phyloP scores from a whole-genome alignment of 2,797 vertebrate genomes.

The Moxostoma hubbsi region DNA sequence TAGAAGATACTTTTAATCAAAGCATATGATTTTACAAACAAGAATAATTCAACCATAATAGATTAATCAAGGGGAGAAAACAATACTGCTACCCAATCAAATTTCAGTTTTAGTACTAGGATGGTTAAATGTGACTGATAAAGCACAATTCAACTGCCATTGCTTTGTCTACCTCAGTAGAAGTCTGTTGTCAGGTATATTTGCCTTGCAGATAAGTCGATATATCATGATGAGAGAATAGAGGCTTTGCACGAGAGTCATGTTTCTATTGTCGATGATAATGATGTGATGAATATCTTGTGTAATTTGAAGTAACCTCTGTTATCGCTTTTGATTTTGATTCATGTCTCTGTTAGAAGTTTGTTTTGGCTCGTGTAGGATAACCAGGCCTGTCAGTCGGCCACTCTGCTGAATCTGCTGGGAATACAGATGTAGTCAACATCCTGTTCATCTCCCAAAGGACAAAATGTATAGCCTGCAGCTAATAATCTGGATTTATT shows the following conservation, averaged over 20 bases:
- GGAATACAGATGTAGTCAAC: slow-evolving; percentile 42
- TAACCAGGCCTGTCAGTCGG: slow-evolving; percentile 4
- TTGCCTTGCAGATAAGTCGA: slow-evolving; percentile 9
- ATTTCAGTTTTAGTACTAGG: not conserved
- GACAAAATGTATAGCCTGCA: slow-evolving; percentile 8
- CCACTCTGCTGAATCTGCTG: not conserved
- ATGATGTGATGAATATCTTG: slow-evolving; percentile 36
- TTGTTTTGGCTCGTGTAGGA: slow-evolving; percentile 34
- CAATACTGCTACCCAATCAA: not conserved
- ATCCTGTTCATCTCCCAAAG: slow-evolving; percentile 42
- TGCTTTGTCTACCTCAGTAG: not conserved
- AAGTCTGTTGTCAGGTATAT: slow-evolving; percentile 1
- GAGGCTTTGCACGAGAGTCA: slow-evolving; percentile 13
- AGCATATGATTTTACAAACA: too few species aligned
- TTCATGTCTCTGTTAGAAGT: slow-evolving; percentile 15
- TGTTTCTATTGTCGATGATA: slow-evolving; percentile 26
- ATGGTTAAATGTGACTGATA: not conserved
- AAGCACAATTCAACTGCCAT: not conserved
- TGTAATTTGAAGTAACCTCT: slow-evolving; percentile 19
- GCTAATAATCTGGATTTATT: slow-evolving; percentile 38
- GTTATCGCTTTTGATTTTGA: slow-evolving; percentile 17
- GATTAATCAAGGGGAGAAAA: too few species aligned
- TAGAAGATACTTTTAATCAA: too few species aligned
- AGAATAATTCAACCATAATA: too few species aligned
- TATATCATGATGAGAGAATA: slow-evolving; percentile 14